These are phyloP conservation scores for Coptotermes formosanus DNA, from an alignment of 1,140 invertebrate genomes.

Conservation along the genomic window DNA sequence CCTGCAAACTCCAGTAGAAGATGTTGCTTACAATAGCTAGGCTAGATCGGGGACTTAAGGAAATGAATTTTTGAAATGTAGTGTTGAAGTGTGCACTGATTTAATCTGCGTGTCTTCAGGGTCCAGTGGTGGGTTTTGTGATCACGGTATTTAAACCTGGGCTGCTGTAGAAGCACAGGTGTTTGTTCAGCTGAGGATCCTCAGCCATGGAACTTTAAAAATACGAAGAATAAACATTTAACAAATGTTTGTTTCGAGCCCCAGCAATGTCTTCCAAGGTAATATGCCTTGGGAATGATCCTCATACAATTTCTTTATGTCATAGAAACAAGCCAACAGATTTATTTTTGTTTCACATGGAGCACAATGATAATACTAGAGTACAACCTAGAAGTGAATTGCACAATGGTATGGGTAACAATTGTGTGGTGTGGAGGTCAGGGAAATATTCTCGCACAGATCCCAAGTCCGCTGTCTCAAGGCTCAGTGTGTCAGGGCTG, in stretches of 20 bases:
- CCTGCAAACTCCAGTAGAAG: no score
- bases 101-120: no score
- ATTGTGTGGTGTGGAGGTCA: not conserved
- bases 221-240: no score
- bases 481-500: not conserved
- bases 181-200: no score
- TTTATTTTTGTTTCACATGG: not conserved
- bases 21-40: no score
- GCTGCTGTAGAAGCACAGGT: no score
- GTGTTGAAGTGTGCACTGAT: no score
- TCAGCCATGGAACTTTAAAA: no score
- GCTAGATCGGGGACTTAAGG: no score
- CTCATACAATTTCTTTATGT: not conserved
- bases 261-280: not conserved
- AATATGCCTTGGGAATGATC: not conserved
- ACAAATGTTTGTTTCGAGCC: not conserved
- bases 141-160: no score
- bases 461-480: not conserved
- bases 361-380: constrained; percentile 6
- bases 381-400: not conserved
- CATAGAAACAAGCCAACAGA: not conserved
- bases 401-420: not conserved
- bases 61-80: no score
- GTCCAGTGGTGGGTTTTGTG: no score
- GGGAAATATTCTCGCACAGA: not conserved